Evolutionary conservation across 2,797 vertebrate genomes (phyloP).

Genomic region (Bovichtus diacanthus): DNA sequence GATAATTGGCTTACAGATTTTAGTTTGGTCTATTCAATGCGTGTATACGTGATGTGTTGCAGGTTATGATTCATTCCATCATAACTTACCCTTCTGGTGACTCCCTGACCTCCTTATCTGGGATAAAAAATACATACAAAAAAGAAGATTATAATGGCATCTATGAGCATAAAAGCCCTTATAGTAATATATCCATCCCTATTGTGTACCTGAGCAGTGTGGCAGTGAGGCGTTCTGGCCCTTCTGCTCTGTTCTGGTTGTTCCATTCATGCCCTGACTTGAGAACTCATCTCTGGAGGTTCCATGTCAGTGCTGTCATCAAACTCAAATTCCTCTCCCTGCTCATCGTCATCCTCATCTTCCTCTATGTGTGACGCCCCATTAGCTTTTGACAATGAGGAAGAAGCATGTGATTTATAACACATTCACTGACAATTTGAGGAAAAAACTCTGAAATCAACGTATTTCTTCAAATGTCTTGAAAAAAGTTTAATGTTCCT

Average conservation of each 20-base stretch:
- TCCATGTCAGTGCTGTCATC: not conserved
- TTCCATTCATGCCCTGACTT: not conserved
- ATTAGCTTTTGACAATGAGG: conserved; percentile 10
- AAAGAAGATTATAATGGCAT: not conserved
- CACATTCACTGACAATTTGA: no score
- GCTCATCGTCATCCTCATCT: conserved; percentile 36
- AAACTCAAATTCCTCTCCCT: conserved; percentile 39
- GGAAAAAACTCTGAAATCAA: no score
- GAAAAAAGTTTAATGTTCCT: no score
- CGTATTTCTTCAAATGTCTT: no score
- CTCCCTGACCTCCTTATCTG: conserved; percentile 45
- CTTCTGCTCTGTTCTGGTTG: not conserved
- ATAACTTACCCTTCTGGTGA: conserved; percentile 50
- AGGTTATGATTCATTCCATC: not conserved
- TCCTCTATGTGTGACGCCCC: conserved; percentile 7
- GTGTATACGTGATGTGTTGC: not conserved
- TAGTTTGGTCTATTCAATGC: not conserved
- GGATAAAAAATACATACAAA: not conserved
- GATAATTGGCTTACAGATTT: not conserved
- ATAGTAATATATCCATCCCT: not conserved
- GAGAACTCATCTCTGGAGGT: not conserved
- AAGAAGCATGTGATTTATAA: no score
- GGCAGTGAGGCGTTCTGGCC: rapidly evolving
- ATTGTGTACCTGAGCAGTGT: not conserved
- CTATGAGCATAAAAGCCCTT: not conserved